A percentile compares a stretch with the other conserved stretches of the same genome.
phyloP scores from a whole-genome alignment of 1,140 invertebrate genomes.

The Planococcus citri region DNA sequence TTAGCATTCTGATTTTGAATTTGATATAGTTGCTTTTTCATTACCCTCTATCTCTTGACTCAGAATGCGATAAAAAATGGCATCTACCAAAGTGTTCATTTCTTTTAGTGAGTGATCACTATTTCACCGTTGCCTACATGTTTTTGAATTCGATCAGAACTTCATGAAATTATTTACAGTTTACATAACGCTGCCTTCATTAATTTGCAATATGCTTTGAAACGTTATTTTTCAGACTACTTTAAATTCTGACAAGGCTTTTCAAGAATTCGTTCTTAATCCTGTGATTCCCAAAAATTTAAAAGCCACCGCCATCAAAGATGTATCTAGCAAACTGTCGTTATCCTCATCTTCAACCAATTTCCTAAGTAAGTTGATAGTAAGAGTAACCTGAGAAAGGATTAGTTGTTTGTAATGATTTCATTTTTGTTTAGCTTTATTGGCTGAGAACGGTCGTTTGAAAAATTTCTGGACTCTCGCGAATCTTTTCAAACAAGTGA shows the following conservation, averaged over 20 bases:
- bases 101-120: neutral
- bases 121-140: constrained; percentile 11
- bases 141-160: too few species aligned
- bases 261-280: constrained; percentile 73
- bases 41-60: neutral
- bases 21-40: neutral
- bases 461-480: constrained; percentile 65
- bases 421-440: too few species aligned
- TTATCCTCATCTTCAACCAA: constrained; percentile 63
- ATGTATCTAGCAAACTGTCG: constrained; percentile 44
- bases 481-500: constrained; percentile 73
- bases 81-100: constrained; percentile 7
- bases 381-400: neutral
- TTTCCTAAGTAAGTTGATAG: constrained; percentile 46
- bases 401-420: too few species aligned
- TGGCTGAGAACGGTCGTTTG: constrained; percentile 90
- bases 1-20: neutral
- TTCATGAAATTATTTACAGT: too few species aligned
- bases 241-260: constrained; percentile 57
- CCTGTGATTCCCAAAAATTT: constrained; percentile 69
- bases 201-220: too few species aligned
- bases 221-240: constrained; percentile 40
- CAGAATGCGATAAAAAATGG: neutral
- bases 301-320: constrained; percentile 59
- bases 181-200: too few species aligned